Evolutionary conservation across 2,797 vertebrate genomes (phyloP).

Genomic region (Cacajao melanocephalus): DNA sequence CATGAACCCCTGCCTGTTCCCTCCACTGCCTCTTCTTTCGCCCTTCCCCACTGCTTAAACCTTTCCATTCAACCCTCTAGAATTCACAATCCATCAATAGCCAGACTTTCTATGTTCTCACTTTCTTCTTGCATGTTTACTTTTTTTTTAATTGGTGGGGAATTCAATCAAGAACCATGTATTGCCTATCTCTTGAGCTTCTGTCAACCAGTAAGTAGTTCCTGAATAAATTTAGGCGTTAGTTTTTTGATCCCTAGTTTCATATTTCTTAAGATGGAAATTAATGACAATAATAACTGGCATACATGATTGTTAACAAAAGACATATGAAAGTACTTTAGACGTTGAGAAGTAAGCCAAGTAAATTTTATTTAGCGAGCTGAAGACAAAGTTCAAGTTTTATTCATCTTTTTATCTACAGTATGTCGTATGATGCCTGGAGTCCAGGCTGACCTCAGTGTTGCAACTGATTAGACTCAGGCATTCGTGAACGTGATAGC

Average conservation of each 20-base stretch:
- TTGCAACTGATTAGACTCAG: neutral
- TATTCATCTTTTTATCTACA: neutral
- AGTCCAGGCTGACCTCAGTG: neutral
- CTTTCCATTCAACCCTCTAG: neutral
- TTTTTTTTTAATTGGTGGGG: neutral
- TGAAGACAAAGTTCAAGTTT: neutral
- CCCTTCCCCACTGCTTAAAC: neutral
- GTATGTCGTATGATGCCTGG: neutral
- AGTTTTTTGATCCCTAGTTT: neutral
- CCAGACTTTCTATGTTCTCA: neutral
- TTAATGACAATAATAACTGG: neutral
- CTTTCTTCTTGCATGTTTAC: neutral
- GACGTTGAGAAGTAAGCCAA: neutral
- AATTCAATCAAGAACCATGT: neutral
- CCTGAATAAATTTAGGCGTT: neutral
- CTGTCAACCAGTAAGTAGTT: neutral
- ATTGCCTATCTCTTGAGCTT: neutral
- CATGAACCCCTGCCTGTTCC: accelerated
- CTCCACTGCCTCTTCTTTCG: accelerated
- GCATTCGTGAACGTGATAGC: accelerated
- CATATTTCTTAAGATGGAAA: neutral
- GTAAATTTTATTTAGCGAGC: neutral
- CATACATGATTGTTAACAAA: neutral
- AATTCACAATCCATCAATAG: neutral
- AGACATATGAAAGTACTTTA: neutral